phyloP scores from a whole-genome alignment of 1,140 invertebrate genomes.

The Philopotamus ludificatus region DNA sequence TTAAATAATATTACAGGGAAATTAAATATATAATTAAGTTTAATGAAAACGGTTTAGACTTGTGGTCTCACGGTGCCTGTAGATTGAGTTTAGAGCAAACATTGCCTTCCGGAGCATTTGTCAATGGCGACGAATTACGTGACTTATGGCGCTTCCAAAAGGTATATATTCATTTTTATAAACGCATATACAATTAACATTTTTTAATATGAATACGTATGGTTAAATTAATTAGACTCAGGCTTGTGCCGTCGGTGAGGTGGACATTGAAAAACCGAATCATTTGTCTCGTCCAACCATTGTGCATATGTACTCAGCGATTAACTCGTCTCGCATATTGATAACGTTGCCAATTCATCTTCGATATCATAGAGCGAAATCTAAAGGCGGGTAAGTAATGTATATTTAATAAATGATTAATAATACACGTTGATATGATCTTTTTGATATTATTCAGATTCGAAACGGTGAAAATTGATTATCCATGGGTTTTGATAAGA shows the following conservation, averaged over 20 bases:
- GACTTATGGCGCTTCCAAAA: constrained; percentile 34
- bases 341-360: constrained; percentile 49
- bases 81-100: constrained; percentile 42
- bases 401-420: too few relatives aligned
- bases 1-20: constrained; percentile 41
- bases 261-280: constrained; percentile 47
- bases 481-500: constrained; percentile 45
- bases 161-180: constrained; percentile 14
- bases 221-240: constrained; percentile 35
- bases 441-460: constrained; percentile 40
- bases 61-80: constrained; percentile 41
- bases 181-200: background rate
- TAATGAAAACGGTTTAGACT: constrained; percentile 25
- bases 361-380: constrained; percentile 48
- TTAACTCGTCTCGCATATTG: constrained; percentile 35
- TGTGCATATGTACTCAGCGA: constrained; percentile 44
- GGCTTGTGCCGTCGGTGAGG: constrained; percentile 43
- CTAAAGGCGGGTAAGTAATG: constrained; percentile 44
- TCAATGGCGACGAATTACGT: constrained; percentile 34
- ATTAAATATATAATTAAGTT: constrained; percentile 48
- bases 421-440: too few relatives aligned
- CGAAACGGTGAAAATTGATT: constrained; percentile 45
- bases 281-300: constrained; percentile 45
- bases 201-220: too few relatives aligned
- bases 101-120: constrained; percentile 35